A percentile compares a stretch with the other conserved stretches of the same genome.
Evolutionary conservation across 2,113 vertebrate genomes (phyloP).

Genomic region (Semicossyphus pulcher): DNA sequence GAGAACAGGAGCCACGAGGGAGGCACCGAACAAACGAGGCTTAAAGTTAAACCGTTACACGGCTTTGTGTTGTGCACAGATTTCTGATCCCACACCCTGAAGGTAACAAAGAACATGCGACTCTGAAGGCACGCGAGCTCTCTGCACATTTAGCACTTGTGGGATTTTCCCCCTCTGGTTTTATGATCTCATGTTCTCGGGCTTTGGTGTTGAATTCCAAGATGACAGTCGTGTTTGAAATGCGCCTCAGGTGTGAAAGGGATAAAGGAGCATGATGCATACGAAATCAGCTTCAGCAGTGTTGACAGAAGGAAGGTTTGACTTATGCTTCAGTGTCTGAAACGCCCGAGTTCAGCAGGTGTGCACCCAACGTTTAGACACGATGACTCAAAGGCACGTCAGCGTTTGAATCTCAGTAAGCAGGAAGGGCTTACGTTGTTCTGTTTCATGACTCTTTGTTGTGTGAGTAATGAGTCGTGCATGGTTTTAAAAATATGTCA

Average conservation of each 20-base stretch:
- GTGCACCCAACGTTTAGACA: conserved; percentile 47
- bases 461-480: conserved; percentile 58
- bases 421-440: conserved; percentile 48
- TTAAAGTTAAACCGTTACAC: conserved; percentile 15
- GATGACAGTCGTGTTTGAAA: conserved; percentile 51
- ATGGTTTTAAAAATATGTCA: conserved; percentile 44
- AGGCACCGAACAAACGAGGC: conserved; percentile 52
- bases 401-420: conserved; percentile 26
- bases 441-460: conserved; percentile 35
- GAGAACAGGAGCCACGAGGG: conserved; percentile 61
- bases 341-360: conserved; percentile 46
- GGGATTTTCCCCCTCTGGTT: conserved; percentile 16
- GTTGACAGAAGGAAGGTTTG: background rate
- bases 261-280: conserved; percentile 33
- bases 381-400: conserved; percentile 61
- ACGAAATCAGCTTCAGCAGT: conserved; percentile 19
- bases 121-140: conserved; percentile 1
- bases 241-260: conserved; percentile 38
- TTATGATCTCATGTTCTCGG: conserved; percentile 46
- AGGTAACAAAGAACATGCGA: conserved; percentile 53
- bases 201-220: conserved; percentile 55
- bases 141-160: conserved; percentile 7
- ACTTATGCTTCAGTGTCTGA: conserved; percentile 26
- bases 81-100: conserved; percentile 36
- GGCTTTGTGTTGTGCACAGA: conserved; percentile 34